These are phyloP conservation scores for Encarsia formosa DNA, from an alignment of 2,888 invertebrate genomes.

Conservation along the genomic window DNA sequence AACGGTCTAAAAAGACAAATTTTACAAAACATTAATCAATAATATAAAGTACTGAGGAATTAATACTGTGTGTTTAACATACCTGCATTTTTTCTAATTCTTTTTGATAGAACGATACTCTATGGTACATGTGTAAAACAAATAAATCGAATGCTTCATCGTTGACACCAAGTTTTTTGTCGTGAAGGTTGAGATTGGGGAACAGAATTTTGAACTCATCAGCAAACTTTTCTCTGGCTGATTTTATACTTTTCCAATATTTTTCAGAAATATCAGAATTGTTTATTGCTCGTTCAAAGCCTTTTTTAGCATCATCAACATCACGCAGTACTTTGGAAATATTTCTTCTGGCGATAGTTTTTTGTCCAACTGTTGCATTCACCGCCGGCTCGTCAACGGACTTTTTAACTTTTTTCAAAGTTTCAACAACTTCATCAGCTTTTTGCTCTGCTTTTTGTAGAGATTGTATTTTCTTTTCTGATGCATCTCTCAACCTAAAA, in stretches of 20 bases:
- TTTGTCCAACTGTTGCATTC: slow-evolving; percentile 46
- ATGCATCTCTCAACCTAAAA: slow-evolving; percentile 56
- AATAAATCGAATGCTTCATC: slow-evolving; percentile 72
- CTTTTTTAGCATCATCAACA: slow-evolving; percentile 58
- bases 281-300: slow-evolving; percentile 57
- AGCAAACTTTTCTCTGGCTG: slow-evolving; percentile 59
- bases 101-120: slow-evolving; percentile 72
- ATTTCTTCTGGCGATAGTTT: slow-evolving; percentile 43
- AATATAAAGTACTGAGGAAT: not conserved
- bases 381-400: slow-evolving; percentile 50
- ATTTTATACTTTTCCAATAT: slow-evolving; percentile 77
- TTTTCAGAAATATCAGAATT: slow-evolving; percentile 66
- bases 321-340: slow-evolving; percentile 55
- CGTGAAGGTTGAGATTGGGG: slow-evolving; percentile 66
- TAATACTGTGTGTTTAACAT: no score
- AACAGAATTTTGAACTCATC: slow-evolving; percentile 68
- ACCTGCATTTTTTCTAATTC: slow-evolving; percentile 71
- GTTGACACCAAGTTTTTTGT: slow-evolving; percentile 61
- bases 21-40: not conserved
- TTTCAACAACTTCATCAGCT: slow-evolving; percentile 56
- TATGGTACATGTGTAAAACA: slow-evolving; percentile 72
- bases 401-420: slow-evolving; percentile 50
- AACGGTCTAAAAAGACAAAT: slow-evolving; percentile 50
- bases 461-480: slow-evolving; percentile 57
- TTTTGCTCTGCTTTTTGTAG: slow-evolving; percentile 59